Base-by-base conservation (phyloP, 2,888 invertebrate genomes). In the Oasisia sp. region DNA sequence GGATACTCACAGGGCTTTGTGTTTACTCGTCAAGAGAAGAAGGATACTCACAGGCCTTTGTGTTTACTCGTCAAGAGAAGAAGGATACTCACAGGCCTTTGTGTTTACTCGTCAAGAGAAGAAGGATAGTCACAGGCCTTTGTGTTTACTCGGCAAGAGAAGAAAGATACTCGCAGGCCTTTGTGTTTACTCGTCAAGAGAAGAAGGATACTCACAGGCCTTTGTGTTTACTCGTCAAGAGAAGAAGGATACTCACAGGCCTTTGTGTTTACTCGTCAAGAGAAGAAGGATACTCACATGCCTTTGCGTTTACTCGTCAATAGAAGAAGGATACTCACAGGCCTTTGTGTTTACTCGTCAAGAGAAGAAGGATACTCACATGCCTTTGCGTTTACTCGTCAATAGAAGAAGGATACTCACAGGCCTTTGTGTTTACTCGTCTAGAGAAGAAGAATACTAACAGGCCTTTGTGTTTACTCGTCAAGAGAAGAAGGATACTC, bases 11-110 rank as follows among this genome's bases (percentile, higher is more conserved):
- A 38, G 89, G 74, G 93, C 94, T 44, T 94, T 94, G 93, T 94
- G 94, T 89, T 94, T 94, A 92, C 94, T 94, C 32, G 94, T 94
- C 19, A 94, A 94, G 5, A 95, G 92, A 0, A 95, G 93, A 9
- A 95, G 94, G 32, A 94, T 94, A 38, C 38, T 38, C 38, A 38
- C 94, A 38, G 89, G 74, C 93, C 94, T 44, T 94, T 94, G 93
- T 94, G 94, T 89, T 94, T 94, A 92, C 94, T 94, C 32, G 94
- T 94, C 19, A 94, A 94, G 5, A 95, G 92, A 0, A 95, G 93
- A 9, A 95, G 94, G 32, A 94, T 94, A 38, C 38, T 38, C 38
- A 38, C 94, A 38, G 89, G 74, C 93, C 94, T 44, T 94, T 94
- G 93, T 94, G 94, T 89, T 94, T 94, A 92, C 94, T 94, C 32